Evolutionary conservation across 2,888 invertebrate species (phyloP).

Genomic region (Acanthosepion pharaonis): DNA sequence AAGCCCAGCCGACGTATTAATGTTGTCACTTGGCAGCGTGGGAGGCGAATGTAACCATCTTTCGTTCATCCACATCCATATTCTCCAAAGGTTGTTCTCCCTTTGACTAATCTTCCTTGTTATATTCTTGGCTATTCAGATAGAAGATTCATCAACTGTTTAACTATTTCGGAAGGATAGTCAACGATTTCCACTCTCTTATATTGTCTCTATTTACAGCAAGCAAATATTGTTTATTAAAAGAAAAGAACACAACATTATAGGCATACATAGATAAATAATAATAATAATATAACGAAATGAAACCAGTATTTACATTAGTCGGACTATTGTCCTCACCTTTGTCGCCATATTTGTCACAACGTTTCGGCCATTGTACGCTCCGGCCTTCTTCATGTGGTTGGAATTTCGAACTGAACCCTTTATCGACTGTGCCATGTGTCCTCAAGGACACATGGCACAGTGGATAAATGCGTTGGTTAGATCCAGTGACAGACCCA

Average conservation of each 20-base stretch:
- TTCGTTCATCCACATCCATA: background rate
- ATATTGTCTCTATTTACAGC: background rate
- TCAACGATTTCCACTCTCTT: background rate
- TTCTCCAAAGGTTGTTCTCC: background rate
- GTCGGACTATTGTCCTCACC: no score
- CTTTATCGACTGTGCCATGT: no score
- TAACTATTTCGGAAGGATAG: background rate
- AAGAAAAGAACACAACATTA: no score
- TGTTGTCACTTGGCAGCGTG: background rate
- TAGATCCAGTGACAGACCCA: no score
- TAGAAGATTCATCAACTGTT: background rate
- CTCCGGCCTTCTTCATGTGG: no score
- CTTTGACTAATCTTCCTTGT: background rate
- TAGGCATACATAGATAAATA: background rate
- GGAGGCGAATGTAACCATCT: background rate
- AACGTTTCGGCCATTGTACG: no score
- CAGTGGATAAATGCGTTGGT: no score
- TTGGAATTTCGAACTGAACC: no score
- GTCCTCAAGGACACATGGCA: no score
- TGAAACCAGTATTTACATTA: no score
- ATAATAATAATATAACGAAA: no score
- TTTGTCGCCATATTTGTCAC: no score
- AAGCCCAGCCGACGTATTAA: background rate
- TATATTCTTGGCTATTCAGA: background rate
- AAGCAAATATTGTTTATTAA: background rate